Evolutionary conservation across 2,113 vertebrate genomes (phyloP).

Genomic region (Raphicerus campestris): DNA sequence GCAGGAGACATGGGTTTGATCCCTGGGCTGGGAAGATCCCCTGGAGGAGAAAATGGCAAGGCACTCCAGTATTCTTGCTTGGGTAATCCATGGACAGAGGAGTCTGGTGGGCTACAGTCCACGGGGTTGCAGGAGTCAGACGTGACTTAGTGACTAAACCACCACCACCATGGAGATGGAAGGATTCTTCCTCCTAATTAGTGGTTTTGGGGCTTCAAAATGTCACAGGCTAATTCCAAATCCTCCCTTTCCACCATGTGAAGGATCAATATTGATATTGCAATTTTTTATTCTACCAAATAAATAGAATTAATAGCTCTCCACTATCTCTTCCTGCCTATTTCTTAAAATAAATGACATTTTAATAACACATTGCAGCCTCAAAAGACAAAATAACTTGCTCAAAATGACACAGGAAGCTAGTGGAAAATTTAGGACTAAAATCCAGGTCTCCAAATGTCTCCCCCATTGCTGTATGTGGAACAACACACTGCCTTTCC

Average conservation of each 20-base stretch:
- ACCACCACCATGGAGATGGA: neutral
- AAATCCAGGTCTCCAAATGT: neutral
- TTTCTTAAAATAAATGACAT: conserved; percentile 36
- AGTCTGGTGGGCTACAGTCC: neutral
- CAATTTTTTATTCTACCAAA: neutral
- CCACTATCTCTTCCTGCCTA: neutral
- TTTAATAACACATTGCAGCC: neutral
- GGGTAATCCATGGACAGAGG: neutral
- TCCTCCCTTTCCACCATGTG: neutral
- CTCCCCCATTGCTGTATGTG: neutral
- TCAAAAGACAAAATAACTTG: neutral
- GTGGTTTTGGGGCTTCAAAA: neutral
- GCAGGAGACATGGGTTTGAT: neutral
- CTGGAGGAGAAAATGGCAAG: neutral
- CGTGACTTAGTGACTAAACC: neutral
- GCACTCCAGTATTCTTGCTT: neutral
- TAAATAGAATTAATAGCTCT: neutral
- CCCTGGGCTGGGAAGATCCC: neutral
- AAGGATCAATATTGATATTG: neutral
- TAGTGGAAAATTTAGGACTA: neutral
- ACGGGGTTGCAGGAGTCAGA: neutral
- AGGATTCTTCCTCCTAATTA: neutral
- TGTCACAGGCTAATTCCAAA: neutral
- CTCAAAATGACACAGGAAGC: neutral
- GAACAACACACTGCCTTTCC: neutral